Base-by-base conservation (phyloP, 2,888 invertebrate species). In the Limnephilus marmoratus region DNA sequence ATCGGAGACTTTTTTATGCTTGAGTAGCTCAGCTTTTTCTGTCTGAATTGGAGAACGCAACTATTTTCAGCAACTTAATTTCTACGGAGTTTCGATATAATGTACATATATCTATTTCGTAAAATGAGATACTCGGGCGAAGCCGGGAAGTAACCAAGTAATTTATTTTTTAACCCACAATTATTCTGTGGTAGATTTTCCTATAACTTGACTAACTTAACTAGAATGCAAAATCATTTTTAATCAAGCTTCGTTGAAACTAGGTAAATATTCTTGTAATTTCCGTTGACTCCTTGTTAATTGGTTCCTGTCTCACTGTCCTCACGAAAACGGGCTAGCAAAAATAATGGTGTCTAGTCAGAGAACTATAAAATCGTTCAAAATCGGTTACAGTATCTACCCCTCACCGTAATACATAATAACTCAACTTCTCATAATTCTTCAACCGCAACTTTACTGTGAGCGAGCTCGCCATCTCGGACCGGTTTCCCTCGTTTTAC, bases 401-500 rank as follows among this genome's bases (percentile, higher is more conserved):
- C 68, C 68, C 68, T 68, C 68, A n/a, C 68, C 18, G 24, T 68
- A 68, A 68, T 24, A 24, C 24, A 68, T 53, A 15, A 53, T 49
- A 15, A 49, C 15, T 81, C 4, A 81, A 81, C 18, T 34, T 82
- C 18, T 82, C 31, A 82, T 3, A 34, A 34, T 82, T 86, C 11
- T 45, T 86, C 86, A 18, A 85, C 41, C 85, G 37, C 85, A 85
- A 85, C 34, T 13, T 49, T 11, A 4, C 49, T 34, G 29, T 4
- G 83, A 83, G 34, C 37, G 53, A 53, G 18, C 68, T 24, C n/a
- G 37, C 37, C 31, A 90, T 82, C 81, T 41, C 68, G 83, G 90
- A 93, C 91, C 93, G 90, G 91, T 91, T 90, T 91, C 49, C 85
- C 83, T 85, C 45, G 41, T 85, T 29, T 83, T n/a, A 80, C 80